Percentiles rank a stretch among this genome's conserved stretches.
Conservation (phyloP, 1,140 invertebrate genomes). For the Piezodorus guildinii region DNA sequence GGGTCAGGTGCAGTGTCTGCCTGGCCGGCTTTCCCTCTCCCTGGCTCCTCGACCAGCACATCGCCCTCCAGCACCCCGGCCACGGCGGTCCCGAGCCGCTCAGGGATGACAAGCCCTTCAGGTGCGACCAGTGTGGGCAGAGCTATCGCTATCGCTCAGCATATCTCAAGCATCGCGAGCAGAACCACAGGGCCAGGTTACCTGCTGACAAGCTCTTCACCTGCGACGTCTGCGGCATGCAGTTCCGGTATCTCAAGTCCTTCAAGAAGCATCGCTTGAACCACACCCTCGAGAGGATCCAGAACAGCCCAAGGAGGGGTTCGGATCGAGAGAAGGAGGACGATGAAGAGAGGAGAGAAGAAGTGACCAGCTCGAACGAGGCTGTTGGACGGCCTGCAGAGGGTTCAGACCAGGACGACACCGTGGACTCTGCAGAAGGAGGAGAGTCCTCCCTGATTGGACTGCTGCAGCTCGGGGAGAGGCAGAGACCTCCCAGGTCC, state of each 20-base stretch:
- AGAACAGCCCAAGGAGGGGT: slow-evolving; percentile 31
- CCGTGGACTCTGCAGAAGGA: slow-evolving; percentile 42
- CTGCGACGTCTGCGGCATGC: slow-evolving; percentile 80
- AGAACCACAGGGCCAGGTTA: slow-evolving; percentile 70
- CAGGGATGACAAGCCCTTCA: slow-evolving; percentile 77
- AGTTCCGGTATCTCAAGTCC: slow-evolving; percentile 75
- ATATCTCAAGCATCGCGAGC: slow-evolving; percentile 76
- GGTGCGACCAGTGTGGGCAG: slow-evolving; percentile 80
- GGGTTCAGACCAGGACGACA: slow-evolving; percentile 51
- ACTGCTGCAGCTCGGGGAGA: slow-evolving; percentile 46
- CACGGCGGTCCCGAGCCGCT: slow-evolving; percentile 26
- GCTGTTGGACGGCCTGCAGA: slow-evolving; percentile 35
- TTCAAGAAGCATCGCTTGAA: slow-evolving; percentile 81
- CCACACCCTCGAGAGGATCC: slow-evolving; percentile 67
- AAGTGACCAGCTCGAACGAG: slow-evolving; percentile 61
- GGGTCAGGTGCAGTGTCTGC: slow-evolving; percentile 60
- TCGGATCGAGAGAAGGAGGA: slow-evolving; percentile 23
- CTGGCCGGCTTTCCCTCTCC: slow-evolving; percentile 68
- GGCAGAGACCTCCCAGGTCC: slow-evolving; percentile 45
- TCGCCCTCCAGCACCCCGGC: slow-evolving; percentile 58
- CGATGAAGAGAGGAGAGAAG: slow-evolving; percentile 40
- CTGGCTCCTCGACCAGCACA: slow-evolving; percentile 69
- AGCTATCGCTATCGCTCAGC: slow-evolving; percentile 78
- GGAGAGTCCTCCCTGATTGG: slow-evolving; percentile 50
- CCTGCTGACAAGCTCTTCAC: slow-evolving; percentile 81